These are phyloP conservation scores for Zoanthus gigantus DNA, from an alignment of 92 coral and sea anemone genomes.

Conservation along the genomic window DNA sequence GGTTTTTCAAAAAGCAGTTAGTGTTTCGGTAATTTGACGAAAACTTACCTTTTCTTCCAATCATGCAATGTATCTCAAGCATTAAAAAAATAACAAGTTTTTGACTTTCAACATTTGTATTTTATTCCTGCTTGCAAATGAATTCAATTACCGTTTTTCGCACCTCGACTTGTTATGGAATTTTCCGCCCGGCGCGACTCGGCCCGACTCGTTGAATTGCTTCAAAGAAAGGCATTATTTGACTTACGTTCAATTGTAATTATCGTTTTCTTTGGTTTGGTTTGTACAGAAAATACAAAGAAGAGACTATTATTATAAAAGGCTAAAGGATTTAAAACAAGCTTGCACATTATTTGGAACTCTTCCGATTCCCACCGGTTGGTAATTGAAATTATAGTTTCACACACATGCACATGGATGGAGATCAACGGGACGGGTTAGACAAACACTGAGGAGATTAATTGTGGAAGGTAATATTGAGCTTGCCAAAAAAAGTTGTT, in stretches of 20 bases:
- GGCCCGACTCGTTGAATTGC: background rate
- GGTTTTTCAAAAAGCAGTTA: too few species aligned
- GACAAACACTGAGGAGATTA: conserved; percentile 18
- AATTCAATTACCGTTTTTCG: conserved; percentile 3
- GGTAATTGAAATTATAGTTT: conserved; percentile 46
- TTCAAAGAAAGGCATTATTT: background rate
- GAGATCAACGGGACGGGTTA: conserved; percentile 42
- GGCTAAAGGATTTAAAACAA: conserved; percentile 40
- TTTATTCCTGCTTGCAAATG: background rate
- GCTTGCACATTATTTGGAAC: conserved; percentile 47
- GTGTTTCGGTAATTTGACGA: background rate
- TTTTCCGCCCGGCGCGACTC: background rate
- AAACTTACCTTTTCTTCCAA: background rate
- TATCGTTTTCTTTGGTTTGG: conserved; percentile 32
- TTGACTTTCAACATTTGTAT: background rate
- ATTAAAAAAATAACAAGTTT: background rate
- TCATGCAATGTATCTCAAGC: background rate
- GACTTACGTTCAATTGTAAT: conserved; percentile 42
- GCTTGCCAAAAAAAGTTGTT: background rate
- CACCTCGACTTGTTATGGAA: conserved; percentile 1
- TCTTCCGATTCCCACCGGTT: conserved; percentile 35
- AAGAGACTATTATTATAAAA: conserved; percentile 33
- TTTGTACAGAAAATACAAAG: conserved; percentile 44
- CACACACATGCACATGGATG: conserved; percentile 35
- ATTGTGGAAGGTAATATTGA: background rate